Conservation (phyloP, 2,888 invertebrate genomes). For the Hydriomena furcata region DNA sequence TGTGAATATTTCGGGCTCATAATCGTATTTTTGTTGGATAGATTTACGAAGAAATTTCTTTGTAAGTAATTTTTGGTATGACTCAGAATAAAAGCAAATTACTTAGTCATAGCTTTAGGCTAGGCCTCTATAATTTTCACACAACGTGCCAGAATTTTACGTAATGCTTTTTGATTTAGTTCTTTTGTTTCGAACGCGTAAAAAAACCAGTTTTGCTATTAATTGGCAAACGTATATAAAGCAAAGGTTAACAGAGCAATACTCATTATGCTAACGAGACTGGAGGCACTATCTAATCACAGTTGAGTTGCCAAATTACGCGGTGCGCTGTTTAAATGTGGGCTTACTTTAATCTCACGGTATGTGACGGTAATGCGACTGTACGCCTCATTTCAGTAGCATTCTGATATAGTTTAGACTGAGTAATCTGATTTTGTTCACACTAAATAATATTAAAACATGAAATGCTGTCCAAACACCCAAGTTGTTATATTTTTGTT, state of each 20-base stretch:
- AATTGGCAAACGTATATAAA: conserved; percentile 59
- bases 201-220: conserved; percentile 35
- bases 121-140: background rate
- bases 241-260: conserved; percentile 71
- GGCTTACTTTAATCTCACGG: conserved; percentile 73
- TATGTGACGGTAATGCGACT: conserved; percentile 54
- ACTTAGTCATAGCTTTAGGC: background rate
- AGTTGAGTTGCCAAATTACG: conserved; percentile 80
- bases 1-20: conserved; percentile 25
- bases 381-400: conserved; percentile 25
- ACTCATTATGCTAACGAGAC: conserved; percentile 77
- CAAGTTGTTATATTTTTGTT: too few species aligned
- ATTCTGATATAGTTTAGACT: conserved; percentile 7
- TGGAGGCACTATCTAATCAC: conserved; percentile 80
- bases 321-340: conserved; percentile 74
- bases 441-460: background rate
- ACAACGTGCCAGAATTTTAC: too few species aligned
- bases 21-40: conserved; percentile 20
- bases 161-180: too few species aligned
- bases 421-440: conserved; percentile 3
- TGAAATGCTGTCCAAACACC: too few species aligned
- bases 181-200: background rate
- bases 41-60: background rate
- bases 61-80: background rate
- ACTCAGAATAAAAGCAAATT: background rate